Base-by-base conservation (phyloP, 2,797 vertebrate genomes). In the Mus minutoides region DNA sequence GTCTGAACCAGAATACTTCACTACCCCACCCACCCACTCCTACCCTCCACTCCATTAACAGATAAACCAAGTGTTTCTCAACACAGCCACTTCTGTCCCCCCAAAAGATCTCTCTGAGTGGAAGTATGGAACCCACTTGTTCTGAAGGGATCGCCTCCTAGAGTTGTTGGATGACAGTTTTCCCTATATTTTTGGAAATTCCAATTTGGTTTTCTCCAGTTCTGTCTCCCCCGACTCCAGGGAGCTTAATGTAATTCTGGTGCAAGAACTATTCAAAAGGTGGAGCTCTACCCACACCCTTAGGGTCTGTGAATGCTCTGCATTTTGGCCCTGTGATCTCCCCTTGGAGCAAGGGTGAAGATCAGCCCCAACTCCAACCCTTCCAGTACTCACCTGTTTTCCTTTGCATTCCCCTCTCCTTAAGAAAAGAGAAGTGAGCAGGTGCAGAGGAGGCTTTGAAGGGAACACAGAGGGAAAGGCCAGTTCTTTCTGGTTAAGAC, bases 141-240 rank as follows among this genome's bases (percentile, higher is more conserved):
- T 77, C 54, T 54, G 56, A 88, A 78, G 69, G 34, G 58, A 26
- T 40, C 84, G 75, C 90, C n/a, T 46, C 24, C 0, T 62, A 40
- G 87, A 93, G 52, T 88, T 31, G 26, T 49, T 52, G 82, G 76
- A n/a, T 90, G 82, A 29, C 52, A 94, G n/a, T 87, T 91, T 49
- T 95, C 34, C 84, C 62, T 73, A 19, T 89, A 95, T 87, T 95
- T 95, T 95, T 93, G 84, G 93, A 96, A 97, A 91, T 67, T 43
- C 56, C 84, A 78, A 0, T 95, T 75, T 85, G 83, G 26, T 87
- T 91, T 92, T 92, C 73, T 95, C 34, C 67, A 29, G 19, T 79
- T 60, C 69, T 58, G 6, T 37, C 71, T 92, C 84, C 94, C 67
- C 87, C 90, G 75, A 78, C 90, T 88, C 56, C 46, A 26, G 31